These are phyloP conservation scores for Limnephilus auricula DNA, from an alignment of 2,888 invertebrate genomes.

Conservation along the genomic window DNA sequence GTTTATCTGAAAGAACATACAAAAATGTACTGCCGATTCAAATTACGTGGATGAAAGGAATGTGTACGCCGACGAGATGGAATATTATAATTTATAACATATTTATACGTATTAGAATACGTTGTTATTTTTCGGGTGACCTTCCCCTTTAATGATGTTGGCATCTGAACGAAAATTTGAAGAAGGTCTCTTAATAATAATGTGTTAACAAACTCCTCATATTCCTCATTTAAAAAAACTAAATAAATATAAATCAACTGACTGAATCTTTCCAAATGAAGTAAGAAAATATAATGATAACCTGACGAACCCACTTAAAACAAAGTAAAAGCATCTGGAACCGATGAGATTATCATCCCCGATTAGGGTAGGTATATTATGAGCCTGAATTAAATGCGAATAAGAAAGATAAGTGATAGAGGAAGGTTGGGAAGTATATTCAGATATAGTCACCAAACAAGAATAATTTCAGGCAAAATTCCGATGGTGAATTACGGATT, in stretches of 20 bases:
- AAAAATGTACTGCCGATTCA: slow-evolving; percentile 30
- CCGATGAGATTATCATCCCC: no score
- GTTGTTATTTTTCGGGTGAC: not conserved
- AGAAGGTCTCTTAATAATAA: not conserved
- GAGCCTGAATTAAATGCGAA: no score
- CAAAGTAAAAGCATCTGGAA: no score
- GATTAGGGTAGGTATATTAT: no score
- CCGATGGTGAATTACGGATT: no score
- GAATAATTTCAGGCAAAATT: no score
- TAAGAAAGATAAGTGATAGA: no score
- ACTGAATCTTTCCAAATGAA: no score
- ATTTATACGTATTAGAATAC: not conserved
- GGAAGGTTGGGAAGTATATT: no score
- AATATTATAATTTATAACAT: not conserved
- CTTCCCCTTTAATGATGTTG: not conserved
- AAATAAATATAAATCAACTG: not conserved
- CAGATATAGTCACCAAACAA: no score
- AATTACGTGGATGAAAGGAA: slow-evolving; percentile 17
- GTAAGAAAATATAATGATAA: no score
- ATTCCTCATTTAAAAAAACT: not conserved
- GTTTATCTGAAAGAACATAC: slow-evolving; percentile 16
- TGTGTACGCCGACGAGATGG: not conserved
- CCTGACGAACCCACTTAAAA: no score
- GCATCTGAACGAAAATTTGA: not conserved
- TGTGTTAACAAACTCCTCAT: not conserved